phyloP scores from a whole-genome alignment of 2,888 invertebrate genomes.

The Molorchus minor region DNA sequence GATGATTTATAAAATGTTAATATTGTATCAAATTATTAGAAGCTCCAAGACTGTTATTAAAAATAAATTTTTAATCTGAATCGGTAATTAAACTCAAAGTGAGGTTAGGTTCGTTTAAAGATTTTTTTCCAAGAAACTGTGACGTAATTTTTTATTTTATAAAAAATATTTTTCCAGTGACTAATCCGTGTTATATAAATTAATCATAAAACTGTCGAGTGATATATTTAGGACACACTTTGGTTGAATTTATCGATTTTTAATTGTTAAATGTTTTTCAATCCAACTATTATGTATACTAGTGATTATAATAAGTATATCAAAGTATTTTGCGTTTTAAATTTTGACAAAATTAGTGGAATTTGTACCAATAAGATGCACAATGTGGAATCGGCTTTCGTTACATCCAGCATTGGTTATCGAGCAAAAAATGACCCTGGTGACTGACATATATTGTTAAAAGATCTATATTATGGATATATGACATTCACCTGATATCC shows the following conservation, averaged over 20 bases:
- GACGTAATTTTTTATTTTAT: slow-evolving; percentile 38
- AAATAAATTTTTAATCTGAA: slow-evolving; percentile 42
- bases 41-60: slow-evolving; percentile 57
- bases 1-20: slow-evolving; percentile 60
- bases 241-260: slow-evolving; percentile 28
- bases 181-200: slow-evolving; percentile 33
- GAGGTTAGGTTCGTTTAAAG: slow-evolving; percentile 45
- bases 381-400: slow-evolving; percentile 55
- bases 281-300: slow-evolving; percentile 53
- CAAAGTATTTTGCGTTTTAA: slow-evolving; percentile 46
- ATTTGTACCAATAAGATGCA: slow-evolving; percentile 61
- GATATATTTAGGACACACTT: slow-evolving; percentile 12
- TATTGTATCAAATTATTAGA: slow-evolving; percentile 60
- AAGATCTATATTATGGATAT: slow-evolving; percentile 53
- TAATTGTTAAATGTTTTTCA: slow-evolving; percentile 32
- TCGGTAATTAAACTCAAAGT: slow-evolving; percentile 41
- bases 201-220: not conserved
- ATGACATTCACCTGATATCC: slow-evolving; percentile 57
- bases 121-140: slow-evolving; percentile 40
- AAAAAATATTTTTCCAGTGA: slow-evolving; percentile 24
- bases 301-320: slow-evolving; percentile 51
- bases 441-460: slow-evolving; percentile 66
- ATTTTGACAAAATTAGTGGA: slow-evolving; percentile 55
- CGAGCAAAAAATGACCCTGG: slow-evolving; percentile 67
- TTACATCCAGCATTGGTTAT: slow-evolving; percentile 57